phyloP scores from a whole-genome alignment of 2,888 invertebrate genomes.

The Holacanthella duospinosa region DNA sequence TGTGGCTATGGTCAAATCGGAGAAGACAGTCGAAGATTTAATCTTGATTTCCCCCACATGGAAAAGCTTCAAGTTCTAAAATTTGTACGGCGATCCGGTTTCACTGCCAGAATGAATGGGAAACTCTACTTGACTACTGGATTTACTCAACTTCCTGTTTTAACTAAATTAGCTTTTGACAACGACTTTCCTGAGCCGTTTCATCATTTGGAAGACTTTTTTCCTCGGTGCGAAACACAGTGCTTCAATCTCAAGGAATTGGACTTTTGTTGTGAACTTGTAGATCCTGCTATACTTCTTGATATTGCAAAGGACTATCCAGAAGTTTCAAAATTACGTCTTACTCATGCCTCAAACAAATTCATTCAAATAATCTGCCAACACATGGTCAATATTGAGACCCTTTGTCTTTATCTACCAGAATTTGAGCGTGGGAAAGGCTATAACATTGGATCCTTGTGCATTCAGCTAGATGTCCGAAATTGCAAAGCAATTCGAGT shows the following conservation, averaged over 20 bases:
- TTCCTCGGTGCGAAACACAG: not conserved
- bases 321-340: not conserved
- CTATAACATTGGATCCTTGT: not conserved
- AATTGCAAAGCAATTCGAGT: not conserved
- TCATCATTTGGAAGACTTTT: conserved; percentile 7
- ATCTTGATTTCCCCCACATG: not conserved
- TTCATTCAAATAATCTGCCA: not conserved
- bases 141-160: not conserved
- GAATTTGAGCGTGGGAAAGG: not conserved
- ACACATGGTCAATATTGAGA: not conserved
- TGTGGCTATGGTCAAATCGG: not conserved
- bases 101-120: not conserved
- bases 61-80: not conserved
- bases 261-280: not conserved
- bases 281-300: not conserved
- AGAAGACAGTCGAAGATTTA: not conserved
- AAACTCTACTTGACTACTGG: not conserved
- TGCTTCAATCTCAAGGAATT: not conserved
- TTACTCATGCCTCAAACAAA: not conserved
- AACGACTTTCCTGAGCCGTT: conserved; percentile 4
- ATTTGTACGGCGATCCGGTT: not conserved
- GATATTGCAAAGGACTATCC: not conserved
- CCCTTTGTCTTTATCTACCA: not conserved
- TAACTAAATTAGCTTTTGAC: conserved; percentile 1
- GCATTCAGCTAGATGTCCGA: conserved; percentile 4